A percentile compares a stretch with the other conserved stretches of the same genome.
phyloP scores from a whole-genome alignment of 2,113 vertebrate species.

The Dicaeum eximium region DNA sequence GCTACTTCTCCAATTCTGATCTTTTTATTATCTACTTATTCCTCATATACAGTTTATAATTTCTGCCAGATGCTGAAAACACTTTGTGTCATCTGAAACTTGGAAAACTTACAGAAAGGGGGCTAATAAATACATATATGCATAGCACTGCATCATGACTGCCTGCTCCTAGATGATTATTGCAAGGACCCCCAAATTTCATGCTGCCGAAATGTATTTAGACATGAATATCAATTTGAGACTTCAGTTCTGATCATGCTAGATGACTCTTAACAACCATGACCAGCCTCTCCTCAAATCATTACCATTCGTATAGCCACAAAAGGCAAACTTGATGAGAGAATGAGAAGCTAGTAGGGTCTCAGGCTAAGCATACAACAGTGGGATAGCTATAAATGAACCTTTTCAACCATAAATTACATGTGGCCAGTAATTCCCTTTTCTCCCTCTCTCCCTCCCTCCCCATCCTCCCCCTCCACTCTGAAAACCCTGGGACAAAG shows the following conservation, averaged over 20 bases:
- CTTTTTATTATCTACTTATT: not conserved
- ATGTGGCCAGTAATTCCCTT: constrained; percentile 73
- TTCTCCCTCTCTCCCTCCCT: constrained; percentile 39
- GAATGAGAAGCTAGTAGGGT: constrained; percentile 63
- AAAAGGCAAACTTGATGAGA: constrained; percentile 70
- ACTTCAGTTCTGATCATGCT: constrained; percentile 51
- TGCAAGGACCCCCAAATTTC: not conserved
- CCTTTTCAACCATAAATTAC: constrained; percentile 76
- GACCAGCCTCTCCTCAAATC: constrained; percentile 45
- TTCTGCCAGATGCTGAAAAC: not conserved
- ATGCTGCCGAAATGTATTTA: constrained; percentile 40
- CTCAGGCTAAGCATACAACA: constrained; percentile 68
- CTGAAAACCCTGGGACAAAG: constrained; percentile 74
- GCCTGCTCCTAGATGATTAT: not conserved
- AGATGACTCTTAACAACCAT: constrained; percentile 77
- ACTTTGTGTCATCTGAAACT: not conserved
- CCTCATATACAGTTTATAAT: not conserved
- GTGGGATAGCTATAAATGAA: constrained; percentile 74
- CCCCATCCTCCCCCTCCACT: constrained; percentile 39
- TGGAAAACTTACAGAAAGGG: not conserved
- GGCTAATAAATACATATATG: not conserved
- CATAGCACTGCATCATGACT: not conserved
- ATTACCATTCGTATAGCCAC: constrained; percentile 64
- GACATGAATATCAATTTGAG: constrained; percentile 53
- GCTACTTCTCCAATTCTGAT: not conserved